phyloP scores from a whole-genome alignment of 2,113 vertebrate species.

The Donacobius atricapilla region DNA sequence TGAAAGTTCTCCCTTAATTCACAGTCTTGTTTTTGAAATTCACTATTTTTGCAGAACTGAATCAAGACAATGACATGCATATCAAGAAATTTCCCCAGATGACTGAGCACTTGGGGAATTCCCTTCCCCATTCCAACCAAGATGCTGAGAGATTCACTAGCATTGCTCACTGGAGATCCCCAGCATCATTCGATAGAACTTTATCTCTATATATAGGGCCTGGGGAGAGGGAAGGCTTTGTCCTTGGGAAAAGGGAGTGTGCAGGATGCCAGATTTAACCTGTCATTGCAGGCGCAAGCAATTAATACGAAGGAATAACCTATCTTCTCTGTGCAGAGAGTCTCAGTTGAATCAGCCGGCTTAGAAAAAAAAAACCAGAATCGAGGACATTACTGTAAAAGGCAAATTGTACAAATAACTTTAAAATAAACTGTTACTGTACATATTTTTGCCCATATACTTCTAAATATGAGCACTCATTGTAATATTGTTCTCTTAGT shows the following conservation, averaged over 20 bases:
- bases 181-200: background rate
- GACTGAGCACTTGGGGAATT: background rate
- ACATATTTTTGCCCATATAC: background rate
- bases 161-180: conserved; percentile 53
- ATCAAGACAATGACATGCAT: background rate
- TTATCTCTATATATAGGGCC: background rate
- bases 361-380: background rate
- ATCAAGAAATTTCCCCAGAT: background rate
- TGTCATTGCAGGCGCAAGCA: background rate
- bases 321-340: background rate
- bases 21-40: conserved; percentile 4
- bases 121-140: background rate
- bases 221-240: conserved; percentile 13
- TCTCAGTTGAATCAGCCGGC: background rate
- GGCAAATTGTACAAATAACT: background rate
- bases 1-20: conserved; percentile 23
- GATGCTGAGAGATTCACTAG: conserved; percentile 21
- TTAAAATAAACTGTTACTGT: background rate
- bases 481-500: background rate
- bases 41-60: background rate
- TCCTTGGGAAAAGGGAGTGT: conserved; percentile 18
- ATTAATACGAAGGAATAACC: background rate
- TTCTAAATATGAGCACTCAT: background rate
- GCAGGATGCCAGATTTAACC: background rate
- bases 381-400: background rate